These are phyloP conservation scores for Leptopilina drosophilae DNA, from an alignment of 2,888 invertebrate species.

Conservation along the genomic window DNA sequence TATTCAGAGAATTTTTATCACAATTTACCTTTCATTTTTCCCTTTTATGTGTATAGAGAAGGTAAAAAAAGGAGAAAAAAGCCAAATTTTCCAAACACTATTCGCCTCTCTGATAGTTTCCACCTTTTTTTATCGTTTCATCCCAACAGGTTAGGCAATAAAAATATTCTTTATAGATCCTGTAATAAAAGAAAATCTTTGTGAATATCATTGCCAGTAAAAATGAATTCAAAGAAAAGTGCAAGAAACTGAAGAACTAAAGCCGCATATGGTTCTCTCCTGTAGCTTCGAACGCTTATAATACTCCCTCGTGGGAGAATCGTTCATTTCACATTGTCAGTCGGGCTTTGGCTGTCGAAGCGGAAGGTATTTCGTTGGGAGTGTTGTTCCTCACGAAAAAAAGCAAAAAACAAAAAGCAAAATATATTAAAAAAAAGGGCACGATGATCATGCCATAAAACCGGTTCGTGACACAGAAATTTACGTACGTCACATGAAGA, in stretches of 20 bases:
- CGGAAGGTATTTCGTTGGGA: constrained; percentile 28
- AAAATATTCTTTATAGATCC: neutral
- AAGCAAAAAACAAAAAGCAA: neutral
- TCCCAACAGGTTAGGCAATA: too few relatives aligned
- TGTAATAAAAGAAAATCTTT: neutral
- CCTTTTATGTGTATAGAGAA: too few relatives aligned
- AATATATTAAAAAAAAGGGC: neutral
- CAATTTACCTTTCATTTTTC: too few relatives aligned
- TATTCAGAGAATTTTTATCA: too few relatives aligned
- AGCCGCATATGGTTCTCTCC: constrained; percentile 23
- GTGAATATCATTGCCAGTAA: neutral
- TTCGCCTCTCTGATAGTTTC: too few relatives aligned
- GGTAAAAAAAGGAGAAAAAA: too few relatives aligned
- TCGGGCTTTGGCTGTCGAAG: constrained; percentile 52
- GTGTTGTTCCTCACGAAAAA: constrained; percentile 26
- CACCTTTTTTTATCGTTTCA: too few relatives aligned
- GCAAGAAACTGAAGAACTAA: constrained; percentile 17
- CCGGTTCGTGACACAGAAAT: constrained; percentile 34
- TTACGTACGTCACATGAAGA: constrained; percentile 21
- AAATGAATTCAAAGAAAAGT: constrained; percentile 24
- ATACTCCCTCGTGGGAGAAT: constrained; percentile 26
- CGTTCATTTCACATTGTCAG: constrained; percentile 42
- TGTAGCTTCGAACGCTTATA: constrained; percentile 23
- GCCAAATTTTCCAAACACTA: too few relatives aligned
- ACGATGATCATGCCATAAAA: constrained; percentile 34